Base-by-base conservation (phyloP, 2,888 invertebrate species). In the Heliothis peltigera region DNA sequence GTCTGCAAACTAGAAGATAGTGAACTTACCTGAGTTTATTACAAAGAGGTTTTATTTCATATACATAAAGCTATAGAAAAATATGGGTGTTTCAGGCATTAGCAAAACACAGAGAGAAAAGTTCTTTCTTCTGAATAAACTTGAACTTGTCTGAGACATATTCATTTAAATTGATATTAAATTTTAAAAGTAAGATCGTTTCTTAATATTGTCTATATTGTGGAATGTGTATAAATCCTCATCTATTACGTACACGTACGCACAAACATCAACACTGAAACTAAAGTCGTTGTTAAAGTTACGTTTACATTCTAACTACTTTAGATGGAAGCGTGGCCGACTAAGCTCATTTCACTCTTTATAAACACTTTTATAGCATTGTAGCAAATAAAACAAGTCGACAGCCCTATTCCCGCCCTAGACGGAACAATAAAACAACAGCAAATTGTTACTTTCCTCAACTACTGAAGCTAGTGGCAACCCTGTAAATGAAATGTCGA, bases 311-410 rank as follows among this genome's bases (percentile, higher is more conserved):
- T 69, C 47, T 55, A 56, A 76, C 64, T 62, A 58, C 43, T 62
- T 64, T 49, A 67, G 64, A 60, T 51, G 18, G 46, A 49, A 73
- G 51, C 61, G 43, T 46, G 53, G 55, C 62, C 46, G 48, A 70
- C 72, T 75, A 69, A 76, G 70, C 72, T 70, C 70, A 72, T 79
- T 80, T 76, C 60, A 71, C 70, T 74, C 75, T 80, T 77, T 83
- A 82, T 77, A 76, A 77, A 75, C 79, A 60, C 64, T 77, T 79
- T 79, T 70, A 79, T 66, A 55, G 64, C 58, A 68, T 63, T 81
- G 77, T 69, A 77, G 68, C 68, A 62, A 81, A 84, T 81, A 81
- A 84, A 84, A 82, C 72, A 72, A 80, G 68, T 54, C 48, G 80
- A 77, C 83, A 80, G 72, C 78, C 80, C 80, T 79, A 82, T 80